Base-by-base conservation (phyloP, 2,113 vertebrate genomes). In the Chrysemys picta region DNA sequence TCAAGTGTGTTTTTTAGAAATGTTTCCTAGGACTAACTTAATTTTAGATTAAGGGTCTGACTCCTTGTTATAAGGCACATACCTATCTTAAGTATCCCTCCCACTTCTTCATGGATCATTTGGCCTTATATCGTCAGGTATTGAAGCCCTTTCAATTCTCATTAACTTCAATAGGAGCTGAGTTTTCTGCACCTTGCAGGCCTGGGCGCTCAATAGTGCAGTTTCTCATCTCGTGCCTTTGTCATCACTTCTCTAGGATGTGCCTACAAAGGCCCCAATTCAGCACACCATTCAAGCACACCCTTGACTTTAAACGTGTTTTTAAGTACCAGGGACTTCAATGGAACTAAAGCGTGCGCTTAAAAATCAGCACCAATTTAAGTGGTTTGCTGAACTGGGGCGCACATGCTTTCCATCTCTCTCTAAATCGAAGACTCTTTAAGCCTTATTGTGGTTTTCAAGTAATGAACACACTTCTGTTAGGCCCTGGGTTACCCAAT, bases 401-500 rank as follows among this genome's bases (percentile, higher is more conserved):
- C 3, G 12, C 29, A 62, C 57, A 31, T 14, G 57, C 57, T 62
- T 62, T 62, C 12, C 57, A 62, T 62, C 57, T 31, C 57, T 62
- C 29, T 14, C 29, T 31, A 31, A 62, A 13, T 31, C 6, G 14
- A 62, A 62, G 12, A 62, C 10, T 31, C 57, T 27, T 31, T 62
- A 62, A 31, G 29, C 12, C 57, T 62, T 31, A 62, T 62, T 62
- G 57, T 62, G 57, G 14, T 62, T 29, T 62, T 62, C 35, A 69
- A 38, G 95, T 87, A 95, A 87, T 89, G 89, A 42, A 14, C 57
- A 45, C 59, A 52, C 12, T 7, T 92, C 79, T 91, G 89, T 83
- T 85, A 89, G 81, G 50, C 75, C 54, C 84, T 56, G 50, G 85
- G 87, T 91, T 96, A 89, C 19, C n/a, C 38, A 45, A 27, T 76